Conservation (phyloP, 2,888 invertebrate genomes). For the Amaurobius ferox region DNA sequence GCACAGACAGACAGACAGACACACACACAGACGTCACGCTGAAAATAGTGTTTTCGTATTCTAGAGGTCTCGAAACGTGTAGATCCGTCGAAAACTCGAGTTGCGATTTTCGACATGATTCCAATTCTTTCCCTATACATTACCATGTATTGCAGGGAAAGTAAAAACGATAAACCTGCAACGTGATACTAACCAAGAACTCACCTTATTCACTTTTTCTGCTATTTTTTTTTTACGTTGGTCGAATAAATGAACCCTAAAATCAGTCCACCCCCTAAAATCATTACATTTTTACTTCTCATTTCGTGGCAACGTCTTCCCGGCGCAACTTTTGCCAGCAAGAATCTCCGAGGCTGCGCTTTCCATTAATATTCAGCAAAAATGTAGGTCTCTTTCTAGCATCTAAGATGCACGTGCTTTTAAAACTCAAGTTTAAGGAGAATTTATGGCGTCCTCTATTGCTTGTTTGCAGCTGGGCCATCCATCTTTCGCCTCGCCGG, state of each 20-base stretch:
- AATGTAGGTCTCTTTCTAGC: constrained; percentile 4
- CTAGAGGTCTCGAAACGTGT: no score
- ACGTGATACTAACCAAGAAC: no score
- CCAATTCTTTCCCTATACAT: no score
- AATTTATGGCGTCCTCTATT: constrained; percentile 60
- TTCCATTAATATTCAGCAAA: constrained; percentile 41
- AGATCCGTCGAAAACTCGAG: no score
- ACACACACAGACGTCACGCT: no score
- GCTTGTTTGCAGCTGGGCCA: constrained; percentile 48
- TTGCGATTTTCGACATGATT: no score
- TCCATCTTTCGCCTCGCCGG: not conserved
- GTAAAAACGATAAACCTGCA: no score
- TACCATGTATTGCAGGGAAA: no score
- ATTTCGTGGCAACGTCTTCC: not conserved
- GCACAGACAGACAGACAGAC: no score
- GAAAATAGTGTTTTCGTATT: no score
- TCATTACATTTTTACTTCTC: not conserved
- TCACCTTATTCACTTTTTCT: no score
- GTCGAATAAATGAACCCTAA: not conserved
- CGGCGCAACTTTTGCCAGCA: no score
- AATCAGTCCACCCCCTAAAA: not conserved
- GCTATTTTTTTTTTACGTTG: not conserved
- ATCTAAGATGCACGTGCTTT: constrained; percentile 6
- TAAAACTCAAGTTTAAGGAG: constrained; percentile 39
- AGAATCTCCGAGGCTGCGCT: not conserved